Base-by-base conservation (phyloP, 2,797 vertebrate species). In the Melanotaenia boesemani region DNA sequence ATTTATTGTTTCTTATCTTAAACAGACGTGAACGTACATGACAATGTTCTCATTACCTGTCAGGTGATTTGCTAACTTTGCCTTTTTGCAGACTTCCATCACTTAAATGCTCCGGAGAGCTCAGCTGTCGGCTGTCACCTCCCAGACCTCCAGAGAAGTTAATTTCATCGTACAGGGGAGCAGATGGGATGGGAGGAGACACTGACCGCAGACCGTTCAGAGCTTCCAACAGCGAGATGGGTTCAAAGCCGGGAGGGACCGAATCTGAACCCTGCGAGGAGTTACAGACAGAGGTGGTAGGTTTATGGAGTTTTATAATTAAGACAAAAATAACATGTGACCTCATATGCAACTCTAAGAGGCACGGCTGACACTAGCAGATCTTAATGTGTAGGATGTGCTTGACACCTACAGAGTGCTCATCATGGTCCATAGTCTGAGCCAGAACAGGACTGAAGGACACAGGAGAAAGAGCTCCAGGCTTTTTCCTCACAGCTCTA, bases 401-500 rank as follows among this genome's bases (percentile, higher is more conserved):
- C 6, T 4, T 22, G 48, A 58, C 54, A 83, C 88, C 22, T 89
- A 99, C 98, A 1, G 98, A 98, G 87, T 97, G 98, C 77, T 99
- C 98, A 0, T 99, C 98, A 0, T 98, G 98, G 86, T 99, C 98
- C 94, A 99, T 95, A 0, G 94, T 98, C 93, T 98, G 98, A 41
- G 98, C 98, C 90, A 99, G 89, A 56, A 99, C 97, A 0, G 98
- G 98, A 90, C 97, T 99, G 95, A 99, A 99, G 0, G 98, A 99
- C 71, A 98, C 96, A 0, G 98, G 98, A 0, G 98, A 98, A 64
- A 99, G 94, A 28, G 97, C 94, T 7, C 97, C 98, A 0, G 97
- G 96, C 90, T 99, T 99, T 94, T 97, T 98, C 89, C 97, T 95
- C 90, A 99, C 98, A 0, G 98, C 98, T 80, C 98, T 95, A 90